phyloP scores from a whole-genome alignment of 2,797 vertebrate genomes.

The Spinus olivaceus region DNA sequence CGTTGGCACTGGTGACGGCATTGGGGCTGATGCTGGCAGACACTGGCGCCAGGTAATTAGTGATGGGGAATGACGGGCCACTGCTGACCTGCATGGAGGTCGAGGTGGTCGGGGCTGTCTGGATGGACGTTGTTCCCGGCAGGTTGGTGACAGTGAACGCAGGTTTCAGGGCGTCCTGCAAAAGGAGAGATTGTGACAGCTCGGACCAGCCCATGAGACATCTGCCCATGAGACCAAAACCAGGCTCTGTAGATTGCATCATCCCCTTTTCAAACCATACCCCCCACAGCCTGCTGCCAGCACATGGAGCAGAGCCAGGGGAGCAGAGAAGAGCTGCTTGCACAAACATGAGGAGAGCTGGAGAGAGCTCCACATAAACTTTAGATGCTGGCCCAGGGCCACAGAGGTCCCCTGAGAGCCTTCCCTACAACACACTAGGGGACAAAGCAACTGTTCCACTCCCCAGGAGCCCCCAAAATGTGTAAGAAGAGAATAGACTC shows the following conservation, averaged over 20 bases:
- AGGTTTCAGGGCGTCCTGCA: conserved; percentile 92
- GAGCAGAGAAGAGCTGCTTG: not conserved
- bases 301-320: not conserved
- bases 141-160: conserved; percentile 93
- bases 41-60: conserved; percentile 95
- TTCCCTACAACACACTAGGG: not conserved
- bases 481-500: not conserved
- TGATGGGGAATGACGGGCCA: conserved; percentile 94
- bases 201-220: not conserved
- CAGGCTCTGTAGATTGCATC: not conserved
- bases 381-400: conserved; percentile 13
- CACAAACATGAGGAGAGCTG: not conserved
- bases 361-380: not conserved
- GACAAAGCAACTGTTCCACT: not conserved
- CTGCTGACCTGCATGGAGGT: conserved; percentile 99
- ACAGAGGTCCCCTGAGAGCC: conserved; percentile 1
- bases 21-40: conserved; percentile 85
- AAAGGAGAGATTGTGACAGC: conserved; percentile 38
- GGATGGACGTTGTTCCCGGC: conserved; percentile 89
- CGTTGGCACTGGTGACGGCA: conserved; percentile 87
- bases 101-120: conserved; percentile 91
- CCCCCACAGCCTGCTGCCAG: not conserved
- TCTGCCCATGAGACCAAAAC: not conserved
- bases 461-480: not conserved
- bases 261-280: not conserved